Conservation (phyloP, 2,113 vertebrate species). For the Theropithecus gelada region DNA sequence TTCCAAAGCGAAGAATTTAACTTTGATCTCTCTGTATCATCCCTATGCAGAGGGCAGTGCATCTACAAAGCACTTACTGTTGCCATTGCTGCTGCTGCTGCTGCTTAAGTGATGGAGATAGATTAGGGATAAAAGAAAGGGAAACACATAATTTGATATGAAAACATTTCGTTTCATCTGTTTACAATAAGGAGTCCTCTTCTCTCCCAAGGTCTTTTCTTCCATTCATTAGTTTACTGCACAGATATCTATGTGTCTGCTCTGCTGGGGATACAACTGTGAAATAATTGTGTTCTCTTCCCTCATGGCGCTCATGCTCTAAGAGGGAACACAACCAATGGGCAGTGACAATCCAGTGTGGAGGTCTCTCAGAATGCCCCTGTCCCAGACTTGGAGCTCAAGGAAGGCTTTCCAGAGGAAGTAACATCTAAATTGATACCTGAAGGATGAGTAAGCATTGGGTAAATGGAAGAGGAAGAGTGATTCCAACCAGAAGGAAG, state of each 20-base stretch:
- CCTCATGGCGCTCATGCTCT: neutral
- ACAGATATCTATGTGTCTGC: neutral
- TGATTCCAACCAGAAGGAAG: neutral
- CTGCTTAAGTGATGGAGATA: neutral
- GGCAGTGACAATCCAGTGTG: neutral
- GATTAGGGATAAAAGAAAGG: neutral
- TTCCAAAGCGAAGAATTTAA: slow-evolving; percentile 32
- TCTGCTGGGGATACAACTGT: neutral
- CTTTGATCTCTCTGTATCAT: neutral
- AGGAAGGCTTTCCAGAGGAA: neutral
- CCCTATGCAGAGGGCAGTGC: neutral
- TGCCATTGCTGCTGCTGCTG: too few species aligned
- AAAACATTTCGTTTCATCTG: slow-evolving; percentile 11
- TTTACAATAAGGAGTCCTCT: neutral
- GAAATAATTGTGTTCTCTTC: neutral
- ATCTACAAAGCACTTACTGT: neutral
- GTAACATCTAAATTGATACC: neutral
- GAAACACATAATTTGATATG: neutral
- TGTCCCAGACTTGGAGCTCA: neutral
- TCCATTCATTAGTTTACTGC: neutral
- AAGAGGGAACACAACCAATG: neutral
- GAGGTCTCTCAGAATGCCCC: neutral
- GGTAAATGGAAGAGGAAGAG: neutral
- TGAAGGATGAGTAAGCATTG: neutral
- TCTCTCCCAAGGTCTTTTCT: neutral